These are phyloP conservation scores for Brachyopa scutellaris DNA, from an alignment of 2,888 invertebrate genomes.

Conservation along the genomic window DNA sequence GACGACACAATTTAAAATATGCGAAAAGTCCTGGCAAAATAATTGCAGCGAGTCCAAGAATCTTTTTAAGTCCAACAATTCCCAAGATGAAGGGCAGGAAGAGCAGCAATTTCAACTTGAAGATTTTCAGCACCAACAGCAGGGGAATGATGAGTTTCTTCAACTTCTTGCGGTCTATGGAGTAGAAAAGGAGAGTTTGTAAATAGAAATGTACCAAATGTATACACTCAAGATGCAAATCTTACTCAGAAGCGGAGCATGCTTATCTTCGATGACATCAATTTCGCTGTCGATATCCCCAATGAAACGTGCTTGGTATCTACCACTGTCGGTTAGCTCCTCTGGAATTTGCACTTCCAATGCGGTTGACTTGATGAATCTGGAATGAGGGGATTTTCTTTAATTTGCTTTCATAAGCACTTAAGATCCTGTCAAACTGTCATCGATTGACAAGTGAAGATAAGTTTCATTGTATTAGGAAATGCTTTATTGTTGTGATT, in stretches of 20 bases:
- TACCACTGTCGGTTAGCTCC: conserved; percentile 88
- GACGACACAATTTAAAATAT: conserved; percentile 92
- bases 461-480: no score
- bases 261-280: conserved; percentile 91
- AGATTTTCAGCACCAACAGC: conserved; percentile 90
- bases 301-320: conserved; percentile 90
- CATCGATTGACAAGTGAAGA: no score
- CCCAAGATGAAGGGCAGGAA: conserved; percentile 92
- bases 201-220: conserved; percentile 12
- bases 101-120: conserved; percentile 91
- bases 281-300: conserved; percentile 93
- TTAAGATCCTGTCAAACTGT: no score
- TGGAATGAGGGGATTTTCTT: conserved; percentile 75
- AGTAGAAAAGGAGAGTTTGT: neutral
- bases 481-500: no score
- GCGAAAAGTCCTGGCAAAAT: conserved; percentile 91
- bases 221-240: conserved; percentile 74
- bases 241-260: conserved; percentile 91
- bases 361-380: conserved; percentile 90
- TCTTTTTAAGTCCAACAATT: conserved; percentile 91
- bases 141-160: conserved; percentile 92
- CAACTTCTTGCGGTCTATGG: conserved; percentile 88
- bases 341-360: conserved; percentile 89
- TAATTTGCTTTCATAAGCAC: no score
- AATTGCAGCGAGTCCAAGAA: conserved; percentile 90